phyloP scores from a whole-genome alignment of 2,888 invertebrate species.

The Patella pellucida region DNA sequence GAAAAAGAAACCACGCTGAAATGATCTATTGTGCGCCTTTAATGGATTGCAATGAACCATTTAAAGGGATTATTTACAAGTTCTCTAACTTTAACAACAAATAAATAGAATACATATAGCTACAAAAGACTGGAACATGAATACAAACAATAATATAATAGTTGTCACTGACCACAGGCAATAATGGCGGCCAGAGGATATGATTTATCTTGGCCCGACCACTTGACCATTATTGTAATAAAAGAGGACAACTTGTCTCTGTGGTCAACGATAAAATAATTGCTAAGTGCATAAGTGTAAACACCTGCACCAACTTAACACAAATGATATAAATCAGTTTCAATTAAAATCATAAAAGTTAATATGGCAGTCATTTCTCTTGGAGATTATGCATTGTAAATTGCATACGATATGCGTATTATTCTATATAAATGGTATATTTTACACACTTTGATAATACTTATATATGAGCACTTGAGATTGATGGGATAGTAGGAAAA shows the following conservation, averaged over 20 bases:
- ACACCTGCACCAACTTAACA: not conserved
- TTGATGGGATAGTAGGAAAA: not conserved
- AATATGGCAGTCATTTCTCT: not conserved
- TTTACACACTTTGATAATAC: not conserved
- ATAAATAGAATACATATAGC: slow-evolving; percentile 10
- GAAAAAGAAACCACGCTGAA: not conserved
- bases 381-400: slow-evolving; percentile 1
- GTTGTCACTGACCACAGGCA: not conserved
- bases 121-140: not conserved
- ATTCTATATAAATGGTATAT: not conserved
- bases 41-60: not conserved
- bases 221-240: no score
- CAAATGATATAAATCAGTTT: not conserved
- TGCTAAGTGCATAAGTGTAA: not conserved
- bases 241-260: not conserved
- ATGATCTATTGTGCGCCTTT: not conserved
- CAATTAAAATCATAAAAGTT: not conserved
- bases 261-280: not conserved
- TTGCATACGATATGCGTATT: slow-evolving; percentile 10
- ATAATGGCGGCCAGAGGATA: no score
- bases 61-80: not conserved
- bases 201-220: no score
- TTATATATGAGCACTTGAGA: not conserved
- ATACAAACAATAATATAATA: not conserved
- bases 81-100: not conserved